Evolutionary conservation across 92 coral and sea anemone genomes (phyloP).

Genomic region (Muricea muricata): DNA sequence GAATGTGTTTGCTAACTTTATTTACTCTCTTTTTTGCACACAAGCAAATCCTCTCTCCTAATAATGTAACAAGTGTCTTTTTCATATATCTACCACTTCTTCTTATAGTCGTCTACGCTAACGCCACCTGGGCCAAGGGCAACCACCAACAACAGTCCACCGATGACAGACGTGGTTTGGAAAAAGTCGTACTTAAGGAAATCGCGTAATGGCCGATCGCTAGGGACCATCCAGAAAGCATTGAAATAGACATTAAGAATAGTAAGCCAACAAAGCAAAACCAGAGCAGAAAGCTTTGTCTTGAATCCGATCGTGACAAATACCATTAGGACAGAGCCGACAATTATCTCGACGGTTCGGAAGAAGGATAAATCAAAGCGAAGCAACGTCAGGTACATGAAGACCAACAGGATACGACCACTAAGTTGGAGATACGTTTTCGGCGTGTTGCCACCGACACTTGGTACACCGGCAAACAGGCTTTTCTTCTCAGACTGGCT

Average conservation of each 20-base stretch:
- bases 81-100: constrained; percentile 80
- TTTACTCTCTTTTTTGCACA: background rate
- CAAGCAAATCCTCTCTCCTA: background rate
- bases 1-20: background rate
- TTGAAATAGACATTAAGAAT: constrained; percentile 84
- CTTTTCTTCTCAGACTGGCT: constrained; percentile 93
- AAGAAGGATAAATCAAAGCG: constrained; percentile 84
- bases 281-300: constrained; percentile 95
- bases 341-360: constrained; percentile 76
- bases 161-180: constrained; percentile 97
- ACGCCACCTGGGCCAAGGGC: constrained; percentile 99
- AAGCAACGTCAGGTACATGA: constrained; percentile 96
- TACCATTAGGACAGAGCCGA: constrained; percentile 90
- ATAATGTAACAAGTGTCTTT: background rate
- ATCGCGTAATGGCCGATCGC: constrained; percentile 96
- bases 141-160: constrained; percentile 92
- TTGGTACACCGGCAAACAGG: constrained; percentile 96
- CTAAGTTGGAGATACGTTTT: constrained; percentile 97
- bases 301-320: constrained; percentile 94
- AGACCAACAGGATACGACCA: constrained; percentile 92
- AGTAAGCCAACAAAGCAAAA: constrained; percentile 79
- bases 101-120: constrained; percentile 98
- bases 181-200: constrained; percentile 99
- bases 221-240: constrained; percentile 94
- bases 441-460: constrained; percentile 94